These are phyloP conservation scores for Perdita meconis DNA, from an alignment of 2,888 invertebrate genomes.

Conservation along the genomic window DNA sequence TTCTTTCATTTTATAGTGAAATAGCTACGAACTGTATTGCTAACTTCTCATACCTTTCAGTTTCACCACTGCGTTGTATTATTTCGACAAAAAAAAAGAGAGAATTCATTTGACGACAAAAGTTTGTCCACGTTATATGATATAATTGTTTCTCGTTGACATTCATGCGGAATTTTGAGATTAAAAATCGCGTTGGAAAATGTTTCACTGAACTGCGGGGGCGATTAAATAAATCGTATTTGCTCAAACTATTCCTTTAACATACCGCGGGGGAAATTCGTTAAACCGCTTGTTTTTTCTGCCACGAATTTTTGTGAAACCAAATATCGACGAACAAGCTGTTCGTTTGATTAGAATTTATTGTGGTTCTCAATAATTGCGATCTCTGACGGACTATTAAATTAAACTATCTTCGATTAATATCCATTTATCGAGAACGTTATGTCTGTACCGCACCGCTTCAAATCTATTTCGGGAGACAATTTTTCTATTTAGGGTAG, in stretches of 20 bases:
- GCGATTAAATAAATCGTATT: slow-evolving; percentile 2
- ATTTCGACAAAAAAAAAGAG: background rate
- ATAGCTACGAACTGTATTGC: background rate
- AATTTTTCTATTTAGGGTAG: background rate
- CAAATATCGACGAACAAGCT: background rate
- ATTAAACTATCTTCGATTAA: background rate
- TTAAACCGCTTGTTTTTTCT: background rate
- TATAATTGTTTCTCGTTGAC: no score
- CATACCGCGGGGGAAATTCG: background rate
- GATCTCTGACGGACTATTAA: background rate
- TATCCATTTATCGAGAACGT: background rate
- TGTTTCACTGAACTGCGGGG: background rate
- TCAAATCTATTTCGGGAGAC: background rate
- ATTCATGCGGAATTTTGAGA: background rate
- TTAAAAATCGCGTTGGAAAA: background rate
- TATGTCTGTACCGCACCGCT: background rate
- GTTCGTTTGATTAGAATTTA: no score
- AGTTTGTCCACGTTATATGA: background rate
- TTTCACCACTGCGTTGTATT: background rate
- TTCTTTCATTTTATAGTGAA: no score
- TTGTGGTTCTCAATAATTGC: background rate
- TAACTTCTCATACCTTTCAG: background rate
- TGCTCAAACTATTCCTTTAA: background rate
- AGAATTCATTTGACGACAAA: background rate
- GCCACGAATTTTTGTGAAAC: background rate